Base-by-base conservation (phyloP, 2,888 invertebrate species). In the Cordylochernes scorpioides region DNA sequence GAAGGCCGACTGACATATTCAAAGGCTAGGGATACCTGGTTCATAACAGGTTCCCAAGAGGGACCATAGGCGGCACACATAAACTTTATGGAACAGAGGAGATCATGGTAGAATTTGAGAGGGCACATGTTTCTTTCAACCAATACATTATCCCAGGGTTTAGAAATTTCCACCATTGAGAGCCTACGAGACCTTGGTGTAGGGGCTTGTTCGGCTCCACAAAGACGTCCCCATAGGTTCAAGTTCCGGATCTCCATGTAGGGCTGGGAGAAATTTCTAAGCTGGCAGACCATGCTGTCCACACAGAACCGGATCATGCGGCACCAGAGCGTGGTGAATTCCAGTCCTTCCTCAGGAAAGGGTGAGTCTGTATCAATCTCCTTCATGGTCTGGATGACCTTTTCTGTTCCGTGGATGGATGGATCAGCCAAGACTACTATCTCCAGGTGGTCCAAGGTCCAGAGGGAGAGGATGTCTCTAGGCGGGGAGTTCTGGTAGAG, bases 1-100 rank as follows among this genome's bases (percentile, higher is more conserved):
- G 88, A 84, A 0, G 59, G 58, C 26, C 51, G 49, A 40, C 54
- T 59, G 38, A 64, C 51, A 10, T 51, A 43, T 39, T 86, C 84
- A 53, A 84, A 74, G 38, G 71, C 71, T 58, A 54, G 34, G 32
- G 39, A 37, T 17, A 38, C 28, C 47, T 82, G 77, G 0, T 84
- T 77, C 32, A 84, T 69, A 10, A 80, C 82, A 0, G 97, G 91
- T 49, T 97, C 97, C 97, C 97, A 97, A 52, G 94, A 94, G 0
- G 94, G 88, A 0, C 97, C 97, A 50, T 97, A 94, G 0, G 91
- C 35, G 29, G 30, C 32, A 3, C 35, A 33, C 31, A 38, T n/a
- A n/a, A n/a, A n/a, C 13, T 5, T 33, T 39, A 38, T 38, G 58
- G 59, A 58, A 58, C 82, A 82, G 53, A 82, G 84, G 33, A 97